Percentiles rank a stretch among this genome's conserved stretches.
Evolutionary conservation across 2,797 vertebrate genomes (phyloP).

Genomic region (Dendrocincla fuliginosa): DNA sequence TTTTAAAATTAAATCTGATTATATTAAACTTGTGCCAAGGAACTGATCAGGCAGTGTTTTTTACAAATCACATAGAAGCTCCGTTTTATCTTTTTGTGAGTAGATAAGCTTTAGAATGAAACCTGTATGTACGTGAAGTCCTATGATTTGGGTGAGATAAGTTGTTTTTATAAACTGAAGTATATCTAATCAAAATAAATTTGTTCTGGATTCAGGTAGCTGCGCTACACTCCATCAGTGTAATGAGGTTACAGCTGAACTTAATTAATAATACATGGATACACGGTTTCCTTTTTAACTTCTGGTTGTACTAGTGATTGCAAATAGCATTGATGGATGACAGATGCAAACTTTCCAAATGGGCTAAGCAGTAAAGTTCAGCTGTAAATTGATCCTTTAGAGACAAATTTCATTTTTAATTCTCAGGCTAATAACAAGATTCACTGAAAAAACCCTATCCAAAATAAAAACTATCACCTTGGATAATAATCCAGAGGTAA

Average conservation of each 20-base stretch:
- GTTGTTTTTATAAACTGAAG: constrained; percentile 31
- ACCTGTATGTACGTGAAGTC: not conserved
- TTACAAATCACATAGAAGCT: not conserved
- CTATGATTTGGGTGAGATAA: not conserved
- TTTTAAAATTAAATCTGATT: not conserved
- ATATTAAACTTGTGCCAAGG: not conserved
- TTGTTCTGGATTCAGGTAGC: constrained; percentile 37
- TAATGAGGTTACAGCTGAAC: constrained; percentile 16
- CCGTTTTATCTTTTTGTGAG: not conserved
- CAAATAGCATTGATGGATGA: constrained; percentile 35
- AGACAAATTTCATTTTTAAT: constrained; percentile 19
- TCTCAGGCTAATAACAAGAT: not conserved
- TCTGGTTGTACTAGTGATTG: not conserved
- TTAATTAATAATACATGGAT: constrained; percentile 60
- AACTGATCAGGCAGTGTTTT: not conserved
- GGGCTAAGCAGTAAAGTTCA: not conserved
- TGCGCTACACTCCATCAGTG: not conserved
- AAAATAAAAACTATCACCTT: not conserved
- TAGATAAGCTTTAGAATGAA: not conserved
- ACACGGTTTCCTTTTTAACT: constrained; percentile 16
- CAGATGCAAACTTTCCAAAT: constrained; percentile 6
- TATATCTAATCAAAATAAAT: constrained; percentile 50
- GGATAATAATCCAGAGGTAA: not conserved
- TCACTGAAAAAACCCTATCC: not conserved
- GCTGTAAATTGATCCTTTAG: not conserved